A percentile compares a stretch with the other conserved stretches of the same genome.
phyloP scores from a whole-genome alignment of 1,140 invertebrate species.

The Panulirus ornatus region DNA sequence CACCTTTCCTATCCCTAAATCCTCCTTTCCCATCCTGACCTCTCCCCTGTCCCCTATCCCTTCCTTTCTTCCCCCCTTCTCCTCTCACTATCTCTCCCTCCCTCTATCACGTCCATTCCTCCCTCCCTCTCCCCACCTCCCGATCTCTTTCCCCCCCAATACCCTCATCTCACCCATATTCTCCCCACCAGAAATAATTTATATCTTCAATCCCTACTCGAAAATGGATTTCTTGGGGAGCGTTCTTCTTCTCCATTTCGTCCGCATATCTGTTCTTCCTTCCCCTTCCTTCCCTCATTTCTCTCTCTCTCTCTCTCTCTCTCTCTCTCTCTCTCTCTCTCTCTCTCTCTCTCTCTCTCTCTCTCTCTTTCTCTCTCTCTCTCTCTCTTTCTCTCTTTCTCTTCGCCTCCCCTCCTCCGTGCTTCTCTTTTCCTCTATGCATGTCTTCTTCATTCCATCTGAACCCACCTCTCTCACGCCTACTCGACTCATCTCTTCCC shows the following conservation, averaged over 20 bases:
- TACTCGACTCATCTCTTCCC: too few relatives aligned
- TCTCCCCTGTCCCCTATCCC: not conserved
- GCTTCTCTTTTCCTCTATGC: too few relatives aligned
- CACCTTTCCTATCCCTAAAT: not conserved
- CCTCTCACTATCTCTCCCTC: not conserved
- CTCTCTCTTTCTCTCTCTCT: too few relatives aligned
- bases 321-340: not conserved
- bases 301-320: not conserved
- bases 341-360: too few relatives aligned
- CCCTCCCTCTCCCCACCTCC: not conserved
- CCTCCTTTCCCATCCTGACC: not conserved
- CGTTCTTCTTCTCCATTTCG: not conserved
- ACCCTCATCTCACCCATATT: not conserved
- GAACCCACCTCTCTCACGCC: too few relatives aligned
- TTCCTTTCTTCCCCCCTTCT: not conserved
- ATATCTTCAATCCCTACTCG: not conserved
- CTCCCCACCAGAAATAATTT: not conserved
- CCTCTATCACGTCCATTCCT: not conserved
- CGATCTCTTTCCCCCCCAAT: not conserved
- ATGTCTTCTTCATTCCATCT: too few relatives aligned
- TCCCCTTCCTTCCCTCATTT: not conserved
- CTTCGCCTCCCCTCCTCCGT: too few relatives aligned
- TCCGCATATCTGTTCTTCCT: too few relatives aligned
- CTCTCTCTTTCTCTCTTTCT: too few relatives aligned
- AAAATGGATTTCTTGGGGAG: not conserved